Conservation (phyloP, 1,140 invertebrate species). For the Nylanderia fulva region DNA sequence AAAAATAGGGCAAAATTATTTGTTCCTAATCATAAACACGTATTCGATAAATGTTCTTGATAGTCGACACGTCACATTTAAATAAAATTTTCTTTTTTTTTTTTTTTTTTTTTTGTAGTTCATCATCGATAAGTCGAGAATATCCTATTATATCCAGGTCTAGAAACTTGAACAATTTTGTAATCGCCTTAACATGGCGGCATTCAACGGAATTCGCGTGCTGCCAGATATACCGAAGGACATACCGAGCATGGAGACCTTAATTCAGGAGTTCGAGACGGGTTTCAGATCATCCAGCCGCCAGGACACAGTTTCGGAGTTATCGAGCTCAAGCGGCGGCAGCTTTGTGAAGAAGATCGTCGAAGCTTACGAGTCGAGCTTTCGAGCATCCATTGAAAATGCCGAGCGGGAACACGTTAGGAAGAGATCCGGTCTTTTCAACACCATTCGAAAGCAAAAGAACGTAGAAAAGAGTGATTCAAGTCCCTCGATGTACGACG, state of each 20-base stretch:
- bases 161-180: neutral
- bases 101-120: neutral
- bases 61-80: neutral
- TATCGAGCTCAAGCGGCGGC: conserved; percentile 5
- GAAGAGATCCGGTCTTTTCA: neutral
- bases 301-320: neutral
- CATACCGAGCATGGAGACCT: conserved; percentile 61
- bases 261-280: conserved; percentile 73
- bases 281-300: conserved; percentile 46
- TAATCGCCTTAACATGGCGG: neutral
- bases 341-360: conserved; percentile 78
- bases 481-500: neutral
- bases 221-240: neutral
- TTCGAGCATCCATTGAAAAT: conserved; percentile 19
- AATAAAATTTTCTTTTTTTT: neutral
- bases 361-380: conserved; percentile 72
- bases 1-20: neutral
- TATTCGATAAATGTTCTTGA: too few relatives aligned
- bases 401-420: neutral
- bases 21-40: too few relatives aligned
- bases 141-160: neutral
- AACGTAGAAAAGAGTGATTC: too few relatives aligned
- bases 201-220: neutral
- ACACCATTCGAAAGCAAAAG: too few relatives aligned
- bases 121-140: neutral